Conservation (phyloP, 2,797 vertebrate genomes). For the Pelochelys cantorii region DNA sequence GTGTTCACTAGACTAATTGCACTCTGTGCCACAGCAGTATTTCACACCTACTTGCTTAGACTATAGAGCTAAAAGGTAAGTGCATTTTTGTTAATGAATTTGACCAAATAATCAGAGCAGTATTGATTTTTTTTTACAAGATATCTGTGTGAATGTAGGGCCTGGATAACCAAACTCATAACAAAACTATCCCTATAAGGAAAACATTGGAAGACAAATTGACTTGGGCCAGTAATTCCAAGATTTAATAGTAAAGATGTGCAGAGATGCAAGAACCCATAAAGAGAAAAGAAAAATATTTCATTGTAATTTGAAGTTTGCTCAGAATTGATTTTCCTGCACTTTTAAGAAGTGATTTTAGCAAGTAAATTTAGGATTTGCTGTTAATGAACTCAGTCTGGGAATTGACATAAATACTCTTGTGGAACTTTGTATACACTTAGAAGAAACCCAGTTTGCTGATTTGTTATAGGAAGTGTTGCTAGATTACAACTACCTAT, state of each 20-base stretch:
- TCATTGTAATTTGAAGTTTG: neutral
- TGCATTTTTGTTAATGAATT: neutral
- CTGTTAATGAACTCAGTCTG: neutral
- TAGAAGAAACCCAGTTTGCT: neutral
- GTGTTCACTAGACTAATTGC: neutral
- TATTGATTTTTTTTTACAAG: neutral
- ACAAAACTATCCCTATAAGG: neutral
- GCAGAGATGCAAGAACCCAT: neutral
- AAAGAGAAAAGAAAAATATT: neutral
- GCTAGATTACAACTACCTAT: neutral
- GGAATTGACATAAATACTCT: neutral
- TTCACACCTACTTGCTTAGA: conserved; percentile 25
- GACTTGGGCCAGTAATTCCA: neutral
- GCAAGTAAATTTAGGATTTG: neutral
- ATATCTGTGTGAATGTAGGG: fast-evolving
- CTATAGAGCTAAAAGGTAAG: conserved; percentile 70
- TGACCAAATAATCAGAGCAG: neutral
- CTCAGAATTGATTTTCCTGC: neutral
- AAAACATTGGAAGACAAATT: neutral
- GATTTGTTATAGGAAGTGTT: neutral
- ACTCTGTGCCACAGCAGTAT: neutral
- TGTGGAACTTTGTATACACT: neutral
- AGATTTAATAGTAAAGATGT: neutral
- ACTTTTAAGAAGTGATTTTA: neutral
- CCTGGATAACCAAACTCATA: neutral